These are phyloP conservation scores for Apostichopus parvimensis DNA, from an alignment of 35 echinoderm and acorn worm species.

Conservation along the genomic window DNA sequence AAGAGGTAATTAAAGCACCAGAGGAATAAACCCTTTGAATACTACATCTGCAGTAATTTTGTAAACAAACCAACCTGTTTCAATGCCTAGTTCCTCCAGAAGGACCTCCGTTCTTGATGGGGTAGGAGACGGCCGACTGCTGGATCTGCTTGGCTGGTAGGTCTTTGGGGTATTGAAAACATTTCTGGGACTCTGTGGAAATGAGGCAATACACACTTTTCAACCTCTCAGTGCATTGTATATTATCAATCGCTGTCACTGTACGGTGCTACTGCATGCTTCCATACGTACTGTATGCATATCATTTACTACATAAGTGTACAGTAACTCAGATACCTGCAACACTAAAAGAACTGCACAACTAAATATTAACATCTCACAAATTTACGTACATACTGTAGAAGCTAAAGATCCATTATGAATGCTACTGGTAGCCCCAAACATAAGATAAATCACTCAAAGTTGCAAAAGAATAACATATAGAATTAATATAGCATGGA, in stretches of 20 bases:
- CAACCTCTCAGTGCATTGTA: not conserved
- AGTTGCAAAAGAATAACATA: too few species aligned
- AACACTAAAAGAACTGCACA: not conserved
- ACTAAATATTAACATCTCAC: not conserved
- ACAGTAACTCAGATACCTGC: not conserved
- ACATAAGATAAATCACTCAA: too few species aligned
- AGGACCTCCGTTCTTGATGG: conserved; percentile 71
- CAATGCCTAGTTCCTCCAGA: conserved; percentile 73
- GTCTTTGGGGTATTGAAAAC: conserved; percentile 85
- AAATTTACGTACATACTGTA: too few species aligned
- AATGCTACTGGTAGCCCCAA: too few species aligned
- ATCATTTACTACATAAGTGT: too few species aligned
- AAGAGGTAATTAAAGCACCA: too few species aligned
- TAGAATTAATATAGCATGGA: too few species aligned
- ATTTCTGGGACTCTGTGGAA: conserved; percentile 42
- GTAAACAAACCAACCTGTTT: conserved; percentile 51
- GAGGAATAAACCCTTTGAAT: too few species aligned
- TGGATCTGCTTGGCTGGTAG: conserved; percentile 43
- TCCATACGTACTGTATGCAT: not conserved
- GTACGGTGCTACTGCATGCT: not conserved
- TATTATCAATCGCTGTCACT: not conserved
- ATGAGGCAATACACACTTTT: not conserved
- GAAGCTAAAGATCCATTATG: too few species aligned
- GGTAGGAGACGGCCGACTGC: conserved; percentile 61
- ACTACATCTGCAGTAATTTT: not conserved